Conservation (phyloP, 2,797 vertebrate species). For the Hybognathus amarus region DNA sequence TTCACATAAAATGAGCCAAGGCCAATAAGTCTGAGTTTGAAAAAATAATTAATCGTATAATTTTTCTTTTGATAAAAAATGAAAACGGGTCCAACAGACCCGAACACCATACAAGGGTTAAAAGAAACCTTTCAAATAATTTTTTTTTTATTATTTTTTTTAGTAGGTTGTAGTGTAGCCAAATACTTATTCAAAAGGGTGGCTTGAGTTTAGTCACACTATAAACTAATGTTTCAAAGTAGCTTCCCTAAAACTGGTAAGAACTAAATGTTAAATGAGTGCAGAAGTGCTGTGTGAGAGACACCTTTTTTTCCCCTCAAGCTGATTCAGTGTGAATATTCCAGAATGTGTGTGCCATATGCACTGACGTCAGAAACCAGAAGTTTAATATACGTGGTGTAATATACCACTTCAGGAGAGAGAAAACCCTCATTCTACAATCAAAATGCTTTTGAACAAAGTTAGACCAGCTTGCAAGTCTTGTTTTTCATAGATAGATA, state of each 20-base stretch:
- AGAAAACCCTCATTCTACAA: slow-evolving; percentile 68
- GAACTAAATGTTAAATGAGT: not conserved
- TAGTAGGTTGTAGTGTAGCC: not conserved
- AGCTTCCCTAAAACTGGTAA: not conserved
- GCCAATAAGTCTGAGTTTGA: too few species aligned
- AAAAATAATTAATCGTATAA: too few species aligned
- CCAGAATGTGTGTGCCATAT: slow-evolving; percentile 22
- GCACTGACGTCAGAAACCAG: slow-evolving; percentile 61
- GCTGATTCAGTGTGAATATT: slow-evolving; percentile 46
- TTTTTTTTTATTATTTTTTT: too few species aligned
- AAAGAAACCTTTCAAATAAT: not conserved
- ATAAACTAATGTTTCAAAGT: not conserved
- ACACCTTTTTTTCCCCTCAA: slow-evolving; percentile 23
- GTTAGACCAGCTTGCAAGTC: slow-evolving; percentile 68
- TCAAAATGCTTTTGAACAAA: slow-evolving; percentile 64
- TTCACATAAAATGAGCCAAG: too few species aligned
- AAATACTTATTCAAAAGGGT: not conserved
- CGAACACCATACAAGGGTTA: too few species aligned
- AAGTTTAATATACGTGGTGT: slow-evolving; percentile 22
- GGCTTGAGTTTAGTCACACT: not conserved
- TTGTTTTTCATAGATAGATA: slow-evolving; percentile 53
- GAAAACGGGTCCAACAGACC: too few species aligned
- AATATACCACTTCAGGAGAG: slow-evolving; percentile 73
- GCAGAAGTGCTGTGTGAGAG: not conserved
- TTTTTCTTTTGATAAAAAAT: too few species aligned